These are phyloP conservation scores for Hesperia comma DNA, from an alignment of 2,888 invertebrate genomes.

Conservation along the genomic window DNA sequence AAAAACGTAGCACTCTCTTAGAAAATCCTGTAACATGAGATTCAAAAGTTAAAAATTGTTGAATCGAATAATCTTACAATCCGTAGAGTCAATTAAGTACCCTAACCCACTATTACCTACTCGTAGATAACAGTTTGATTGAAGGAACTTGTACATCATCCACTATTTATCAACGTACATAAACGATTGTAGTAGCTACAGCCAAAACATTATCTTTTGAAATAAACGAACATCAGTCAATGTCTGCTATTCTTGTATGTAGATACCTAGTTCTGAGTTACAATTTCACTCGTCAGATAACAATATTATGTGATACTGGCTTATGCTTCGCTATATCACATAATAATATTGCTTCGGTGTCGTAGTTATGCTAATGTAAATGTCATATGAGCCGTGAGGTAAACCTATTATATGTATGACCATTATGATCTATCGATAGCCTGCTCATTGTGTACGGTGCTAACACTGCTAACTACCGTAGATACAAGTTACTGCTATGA, in stretches of 20 bases:
- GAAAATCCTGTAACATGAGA: too few relatives aligned
- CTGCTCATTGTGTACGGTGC: background rate
- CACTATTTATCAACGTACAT: background rate
- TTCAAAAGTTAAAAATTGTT: too few relatives aligned
- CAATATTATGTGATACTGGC: conserved; percentile 15
- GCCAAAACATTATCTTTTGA: conserved; percentile 12
- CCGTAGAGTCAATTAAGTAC: background rate
- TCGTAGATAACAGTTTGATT: background rate
- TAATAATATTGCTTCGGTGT: background rate
- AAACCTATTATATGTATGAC: conserved; percentile 21
- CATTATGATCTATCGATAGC: conserved; percentile 19
- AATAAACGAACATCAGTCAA: conserved; percentile 19
- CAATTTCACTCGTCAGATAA: conserved; percentile 25
- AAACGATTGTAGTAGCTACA: background rate
- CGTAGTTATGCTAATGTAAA: conserved; percentile 15
- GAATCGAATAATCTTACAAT: too few relatives aligned
- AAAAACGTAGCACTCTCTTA: too few relatives aligned
- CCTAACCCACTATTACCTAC: background rate
- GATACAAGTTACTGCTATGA: conserved; percentile 2
- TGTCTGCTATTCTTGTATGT: conserved; percentile 13
- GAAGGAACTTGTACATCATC: background rate
- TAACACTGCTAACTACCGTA: background rate
- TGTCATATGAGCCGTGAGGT: conserved; percentile 31
- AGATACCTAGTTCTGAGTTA: conserved; percentile 9
- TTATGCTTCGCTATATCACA: too few relatives aligned